Evolutionary conservation across 2,113 vertebrate species (phyloP), one percentile per base, ranked within the genome.

Genomic region (Hylia prasina): DNA sequence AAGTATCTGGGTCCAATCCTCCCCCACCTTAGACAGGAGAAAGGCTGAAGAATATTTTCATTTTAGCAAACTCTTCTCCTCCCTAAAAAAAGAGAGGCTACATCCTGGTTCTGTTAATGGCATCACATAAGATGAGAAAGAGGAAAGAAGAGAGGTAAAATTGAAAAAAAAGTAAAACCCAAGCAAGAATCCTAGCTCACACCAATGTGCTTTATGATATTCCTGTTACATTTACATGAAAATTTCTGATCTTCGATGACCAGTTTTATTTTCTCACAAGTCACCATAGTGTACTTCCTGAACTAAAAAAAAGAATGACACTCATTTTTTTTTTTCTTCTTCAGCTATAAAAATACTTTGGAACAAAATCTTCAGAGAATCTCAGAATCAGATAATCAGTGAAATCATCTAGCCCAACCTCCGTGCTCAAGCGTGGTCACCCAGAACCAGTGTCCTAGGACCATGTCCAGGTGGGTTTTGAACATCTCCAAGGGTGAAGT

Each of bases 91-190:
- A 10, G 17, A 56, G 28, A 30, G 42, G 28, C 9, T 33, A 4
- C 27, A 27, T 57, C n/a, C 15, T 81, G 17, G 27, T 25, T 54
- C 50, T 6, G 2, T 33, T 48, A 27, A 13, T 0, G 0, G 22
- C 13, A 27, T 27, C n/a, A 47, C 8, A 39, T 14, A 40, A 33
- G 13, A 57, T 8, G n/a, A 66, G 8, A 45, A 66, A 39, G 13
- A 66, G 15, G 50, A 44, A 79, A 65, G 25, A 53, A 30, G 17
- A 30, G 33, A 35, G 19, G 9, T 35, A 79, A 53, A 53, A 44
- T 19, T 11, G 13, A 23, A 9, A n/a, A 22, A 7, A 5, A 27
- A 12, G 5, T 6, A 11, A 56, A 9, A 5, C 13, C 31, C 53
- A 51, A 27, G 9, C 7, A 54, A 80, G 33, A 31, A 45, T 18